Evolutionary conservation across 2,888 invertebrate species (phyloP).

Genomic region (Epinotia nisella): DNA sequence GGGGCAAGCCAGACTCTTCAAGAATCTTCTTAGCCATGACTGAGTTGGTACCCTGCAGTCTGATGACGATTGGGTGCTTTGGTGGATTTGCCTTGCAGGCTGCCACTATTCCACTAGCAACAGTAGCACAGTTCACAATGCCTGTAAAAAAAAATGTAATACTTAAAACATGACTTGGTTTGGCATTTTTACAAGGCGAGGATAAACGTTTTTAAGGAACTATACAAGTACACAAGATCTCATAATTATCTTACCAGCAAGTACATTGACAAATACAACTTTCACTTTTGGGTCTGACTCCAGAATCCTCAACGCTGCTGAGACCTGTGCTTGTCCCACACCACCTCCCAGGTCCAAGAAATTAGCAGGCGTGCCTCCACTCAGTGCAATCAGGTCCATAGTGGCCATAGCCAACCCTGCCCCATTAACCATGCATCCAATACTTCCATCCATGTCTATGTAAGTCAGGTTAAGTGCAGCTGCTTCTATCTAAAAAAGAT

Average conservation of each 20-base stretch:
- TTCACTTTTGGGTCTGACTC: conserved; percentile 95
- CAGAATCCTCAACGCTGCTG: conserved; percentile 95
- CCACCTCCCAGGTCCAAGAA: conserved; percentile 99
- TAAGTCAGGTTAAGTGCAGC: conserved; percentile 96
- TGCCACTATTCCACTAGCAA: conserved; percentile 97
- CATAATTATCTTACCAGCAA: conserved; percentile 86
- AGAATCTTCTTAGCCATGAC: conserved; percentile 92
- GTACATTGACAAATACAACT: conserved; percentile 98
- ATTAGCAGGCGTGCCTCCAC: conserved; percentile 98
- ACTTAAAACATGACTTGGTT: neutral
- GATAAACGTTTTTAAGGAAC: neutral
- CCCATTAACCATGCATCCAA: conserved; percentile 98
- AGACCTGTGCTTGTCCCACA: conserved; percentile 97
- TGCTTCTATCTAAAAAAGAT: conserved; percentile 89
- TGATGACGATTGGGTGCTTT: conserved; percentile 94
- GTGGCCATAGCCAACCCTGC: conserved; percentile 99
- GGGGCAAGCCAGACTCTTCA: conserved; percentile 91
- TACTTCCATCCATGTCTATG: conserved; percentile 98
- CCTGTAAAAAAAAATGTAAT: conserved; percentile 78
- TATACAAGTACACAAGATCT: neutral
- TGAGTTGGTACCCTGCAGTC: conserved; percentile 98
- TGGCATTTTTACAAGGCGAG: too few species aligned
- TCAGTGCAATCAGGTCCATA: conserved; percentile 99
- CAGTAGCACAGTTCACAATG: conserved; percentile 98
- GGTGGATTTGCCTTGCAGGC: conserved; percentile 93